Conservation (phyloP, 2,888 invertebrate species). For the Pocota personata region DNA sequence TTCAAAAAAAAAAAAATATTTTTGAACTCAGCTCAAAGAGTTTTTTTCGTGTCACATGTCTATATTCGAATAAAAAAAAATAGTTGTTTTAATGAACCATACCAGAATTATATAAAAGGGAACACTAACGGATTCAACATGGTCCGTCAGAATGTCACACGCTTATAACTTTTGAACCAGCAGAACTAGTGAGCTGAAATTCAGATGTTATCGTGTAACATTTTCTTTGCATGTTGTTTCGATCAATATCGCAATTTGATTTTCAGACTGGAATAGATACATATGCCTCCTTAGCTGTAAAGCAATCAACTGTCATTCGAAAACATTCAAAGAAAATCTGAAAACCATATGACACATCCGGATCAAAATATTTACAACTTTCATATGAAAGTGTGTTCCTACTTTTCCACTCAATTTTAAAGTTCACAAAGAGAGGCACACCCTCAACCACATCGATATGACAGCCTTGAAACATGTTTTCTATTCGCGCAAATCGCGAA, state of each 20-base stretch:
- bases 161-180: no score
- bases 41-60: no score
- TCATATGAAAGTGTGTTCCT: not conserved
- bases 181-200: no score
- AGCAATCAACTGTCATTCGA: constrained; percentile 3
- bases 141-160: no score
- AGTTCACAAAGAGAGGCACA: constrained; percentile 18
- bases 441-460: constrained; percentile 26
- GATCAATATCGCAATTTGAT: not conserved
- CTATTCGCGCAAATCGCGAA: constrained; percentile 30
- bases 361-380: constrained; percentile 42
- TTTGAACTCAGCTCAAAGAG: no score
- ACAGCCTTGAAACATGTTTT: constrained; percentile 44
- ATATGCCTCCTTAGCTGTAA: not conserved
- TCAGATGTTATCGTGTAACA: no score
- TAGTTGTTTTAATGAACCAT: no score
- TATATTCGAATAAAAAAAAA: no score
- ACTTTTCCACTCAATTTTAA: constrained; percentile 12
- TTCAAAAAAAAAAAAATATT: no score
- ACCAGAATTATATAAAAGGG: no score
- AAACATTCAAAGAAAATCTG: not conserved
- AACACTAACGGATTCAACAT: no score
- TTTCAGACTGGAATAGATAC: not conserved
- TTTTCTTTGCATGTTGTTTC: no score
- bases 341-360: constrained; percentile 16